These are phyloP conservation scores for Caenorhabditis remanei DNA, from an alignment of 1,140 invertebrate genomes.

Conservation along the genomic window DNA sequence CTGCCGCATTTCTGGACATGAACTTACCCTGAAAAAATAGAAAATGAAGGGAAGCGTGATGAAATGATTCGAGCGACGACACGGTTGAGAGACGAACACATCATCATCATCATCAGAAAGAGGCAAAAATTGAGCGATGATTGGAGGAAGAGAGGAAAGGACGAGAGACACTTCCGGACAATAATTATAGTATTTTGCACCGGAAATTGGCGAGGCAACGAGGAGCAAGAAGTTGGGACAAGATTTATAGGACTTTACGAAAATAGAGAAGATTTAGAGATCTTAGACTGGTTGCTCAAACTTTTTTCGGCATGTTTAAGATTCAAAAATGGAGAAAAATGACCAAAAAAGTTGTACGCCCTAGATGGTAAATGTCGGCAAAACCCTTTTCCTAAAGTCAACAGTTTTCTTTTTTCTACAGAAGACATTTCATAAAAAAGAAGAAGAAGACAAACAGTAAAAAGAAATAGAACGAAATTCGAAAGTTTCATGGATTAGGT, in stretches of 20 bases:
- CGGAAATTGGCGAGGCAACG: conserved; percentile 28
- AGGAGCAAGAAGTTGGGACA: background rate
- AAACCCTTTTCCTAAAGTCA: background rate
- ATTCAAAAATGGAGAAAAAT: background rate
- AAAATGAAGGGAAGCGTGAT: conserved; percentile 37
- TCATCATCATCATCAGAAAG: conserved; percentile 42
- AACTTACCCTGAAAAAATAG: background rate
- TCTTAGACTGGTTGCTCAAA: too few relatives aligned
- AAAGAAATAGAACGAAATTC: conserved; percentile 1
- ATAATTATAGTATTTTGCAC: conserved; percentile 55
- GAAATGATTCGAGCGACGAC: conserved; percentile 19
- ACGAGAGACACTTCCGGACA: conserved; percentile 23
- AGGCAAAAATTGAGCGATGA: background rate
- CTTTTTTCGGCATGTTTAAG: too few relatives aligned
- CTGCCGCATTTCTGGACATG: conserved; percentile 41
- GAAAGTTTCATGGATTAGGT: background rate
- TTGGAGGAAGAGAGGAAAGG: background rate
- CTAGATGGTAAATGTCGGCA: background rate
- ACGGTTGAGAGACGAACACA: conserved; percentile 51
- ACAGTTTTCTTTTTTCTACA: background rate
- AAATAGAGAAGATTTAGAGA: background rate
- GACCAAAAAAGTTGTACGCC: background rate
- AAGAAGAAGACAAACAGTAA: conserved; percentile 5
- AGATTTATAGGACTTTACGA: conserved; percentile 17
- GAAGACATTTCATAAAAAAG: background rate